phyloP scores from a whole-genome alignment of 2,888 invertebrate genomes.

The Leptothorax acervorum region DNA sequence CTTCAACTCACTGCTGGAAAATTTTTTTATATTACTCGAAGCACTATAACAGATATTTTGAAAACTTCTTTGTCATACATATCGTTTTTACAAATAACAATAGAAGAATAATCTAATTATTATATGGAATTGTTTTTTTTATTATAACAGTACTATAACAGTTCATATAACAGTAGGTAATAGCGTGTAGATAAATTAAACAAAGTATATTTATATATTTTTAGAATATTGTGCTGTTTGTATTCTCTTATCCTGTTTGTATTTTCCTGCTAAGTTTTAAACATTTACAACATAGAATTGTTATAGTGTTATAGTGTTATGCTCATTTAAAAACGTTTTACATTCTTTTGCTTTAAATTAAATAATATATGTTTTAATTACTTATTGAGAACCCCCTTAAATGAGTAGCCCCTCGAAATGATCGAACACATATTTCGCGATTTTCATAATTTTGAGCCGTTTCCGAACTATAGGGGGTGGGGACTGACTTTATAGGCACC shows the following conservation, averaged over 20 bases:
- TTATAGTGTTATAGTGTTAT: too few species aligned
- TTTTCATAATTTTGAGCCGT: too few species aligned
- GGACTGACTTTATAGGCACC: too few species aligned
- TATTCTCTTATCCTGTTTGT: neutral
- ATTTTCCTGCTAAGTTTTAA: neutral
- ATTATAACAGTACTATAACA: too few species aligned
- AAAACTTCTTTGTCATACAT: conserved; percentile 23
- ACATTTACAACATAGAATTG: neutral
- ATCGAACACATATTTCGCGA: too few species aligned
- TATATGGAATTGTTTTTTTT: neutral
- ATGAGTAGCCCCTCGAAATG: too few species aligned
- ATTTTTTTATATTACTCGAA: conserved; percentile 24
- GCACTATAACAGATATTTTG: conserved; percentile 18
- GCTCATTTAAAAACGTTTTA: neutral
- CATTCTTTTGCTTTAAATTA: neutral
- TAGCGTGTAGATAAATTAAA: neutral
- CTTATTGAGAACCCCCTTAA: too few species aligned
- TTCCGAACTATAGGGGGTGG: too few species aligned
- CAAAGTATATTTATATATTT: conserved; percentile 14
- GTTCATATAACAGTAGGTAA: neutral
- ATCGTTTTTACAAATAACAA: conserved; percentile 25
- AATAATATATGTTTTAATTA: too few species aligned
- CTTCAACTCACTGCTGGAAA: conserved; percentile 19
- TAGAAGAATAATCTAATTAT: conserved; percentile 4
- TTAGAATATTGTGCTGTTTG: neutral